A percentile compares a stretch with the other conserved stretches of the same genome.
Conservation (phyloP, 2,113 vertebrate genomes). For the Odocoileus virginianus region DNA sequence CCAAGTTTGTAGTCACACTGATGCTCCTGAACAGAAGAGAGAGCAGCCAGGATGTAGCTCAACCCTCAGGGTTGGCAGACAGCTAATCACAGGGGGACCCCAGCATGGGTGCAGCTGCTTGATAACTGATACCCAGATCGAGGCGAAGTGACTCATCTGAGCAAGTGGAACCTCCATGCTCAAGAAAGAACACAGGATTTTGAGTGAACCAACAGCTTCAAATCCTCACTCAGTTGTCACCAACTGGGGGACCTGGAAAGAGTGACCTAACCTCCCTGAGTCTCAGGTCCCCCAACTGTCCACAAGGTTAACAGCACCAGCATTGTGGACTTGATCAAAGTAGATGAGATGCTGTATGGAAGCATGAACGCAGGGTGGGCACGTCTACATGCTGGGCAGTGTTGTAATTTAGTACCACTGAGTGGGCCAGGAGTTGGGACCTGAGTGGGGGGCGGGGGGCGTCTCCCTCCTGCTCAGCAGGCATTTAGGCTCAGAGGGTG, state of each 20-base stretch:
- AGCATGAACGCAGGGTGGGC: fast-evolving
- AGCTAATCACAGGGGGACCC: not conserved
- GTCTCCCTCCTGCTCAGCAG: not conserved
- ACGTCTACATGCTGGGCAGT: fast-evolving
- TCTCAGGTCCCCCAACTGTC: not conserved
- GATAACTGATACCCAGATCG: not conserved
- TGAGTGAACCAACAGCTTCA: not conserved
- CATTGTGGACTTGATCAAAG: not conserved
- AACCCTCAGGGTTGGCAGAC: not conserved
- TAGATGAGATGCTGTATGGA: not conserved
- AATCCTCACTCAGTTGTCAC: not conserved
- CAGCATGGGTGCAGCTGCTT: not conserved
- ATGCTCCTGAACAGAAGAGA: not conserved
- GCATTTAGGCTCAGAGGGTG: not conserved
- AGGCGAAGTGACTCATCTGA: not conserved
- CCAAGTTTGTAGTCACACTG: fast-evolving
- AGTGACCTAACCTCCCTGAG: not conserved
- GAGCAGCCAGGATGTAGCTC: not conserved
- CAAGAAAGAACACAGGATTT: not conserved
- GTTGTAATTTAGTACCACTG: not conserved
- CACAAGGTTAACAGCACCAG: not conserved
- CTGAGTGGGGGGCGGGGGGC: fast-evolving
- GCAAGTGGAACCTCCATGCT: not conserved
- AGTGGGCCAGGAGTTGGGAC: not conserved
- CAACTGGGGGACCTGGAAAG: not conserved